A percentile compares a stretch with the other conserved stretches of the same genome.
phyloP scores from a whole-genome alignment of 2,797 vertebrate genomes.

The Lindbergichthys nudifrons region DNA sequence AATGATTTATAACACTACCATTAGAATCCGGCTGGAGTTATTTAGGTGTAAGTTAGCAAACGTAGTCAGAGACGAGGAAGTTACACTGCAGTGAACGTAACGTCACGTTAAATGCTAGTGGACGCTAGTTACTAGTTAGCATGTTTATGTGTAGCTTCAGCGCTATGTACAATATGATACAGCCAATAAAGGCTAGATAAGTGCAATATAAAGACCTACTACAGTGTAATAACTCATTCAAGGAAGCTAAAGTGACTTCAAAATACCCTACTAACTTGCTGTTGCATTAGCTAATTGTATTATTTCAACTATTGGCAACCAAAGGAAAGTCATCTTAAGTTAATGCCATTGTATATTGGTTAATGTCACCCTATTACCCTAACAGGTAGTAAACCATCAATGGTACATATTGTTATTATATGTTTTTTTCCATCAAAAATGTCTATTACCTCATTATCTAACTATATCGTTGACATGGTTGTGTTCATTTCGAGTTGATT shows the following conservation, averaged over 20 bases:
- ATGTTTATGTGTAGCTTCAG: background rate
- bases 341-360: background rate
- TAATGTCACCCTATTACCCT: background rate
- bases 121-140: conserved; percentile 26
- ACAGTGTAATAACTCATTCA: rapidly evolving
- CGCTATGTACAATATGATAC: background rate
- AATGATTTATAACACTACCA: rapidly evolving
- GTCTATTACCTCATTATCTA: too few species aligned
- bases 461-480: too few species aligned
- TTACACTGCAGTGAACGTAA: background rate
- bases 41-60: background rate
- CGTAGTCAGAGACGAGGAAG: background rate
- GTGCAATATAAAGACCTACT: rapidly evolving
- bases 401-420: too few species aligned
- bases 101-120: background rate
- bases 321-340: background rate
- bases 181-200: rapidly evolving
- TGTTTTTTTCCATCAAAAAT: too few species aligned
- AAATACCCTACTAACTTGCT: background rate
- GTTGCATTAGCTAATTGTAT: too few species aligned
- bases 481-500: too few species aligned
- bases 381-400: too few species aligned
- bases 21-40: rapidly evolving
- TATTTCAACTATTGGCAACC: background rate
- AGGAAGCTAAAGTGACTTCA: background rate